Conservation (phyloP, 92 coral and sea anemone genomes). For the Palythoa grandis region DNA sequence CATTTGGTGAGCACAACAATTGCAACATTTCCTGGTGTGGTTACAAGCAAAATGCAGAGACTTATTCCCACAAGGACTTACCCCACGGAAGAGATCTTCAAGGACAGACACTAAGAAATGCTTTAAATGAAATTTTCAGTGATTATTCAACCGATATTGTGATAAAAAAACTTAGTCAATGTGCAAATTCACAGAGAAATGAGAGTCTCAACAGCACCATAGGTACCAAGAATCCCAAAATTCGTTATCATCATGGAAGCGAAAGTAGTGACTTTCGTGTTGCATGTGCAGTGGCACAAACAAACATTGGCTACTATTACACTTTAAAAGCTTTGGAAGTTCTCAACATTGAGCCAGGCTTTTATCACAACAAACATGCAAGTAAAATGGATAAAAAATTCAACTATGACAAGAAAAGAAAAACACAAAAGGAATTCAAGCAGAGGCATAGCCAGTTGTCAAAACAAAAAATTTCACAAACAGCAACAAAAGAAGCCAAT, state of each 20-base stretch:
- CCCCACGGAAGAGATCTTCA: constrained; percentile 37
- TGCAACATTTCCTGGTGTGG: constrained; percentile 63
- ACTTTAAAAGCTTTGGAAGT: constrained; percentile 17
- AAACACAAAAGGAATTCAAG: constrained; percentile 23
- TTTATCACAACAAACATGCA: neutral
- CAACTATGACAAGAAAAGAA: constrained; percentile 13
- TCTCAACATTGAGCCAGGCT: constrained; percentile 11
- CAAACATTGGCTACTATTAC: constrained; percentile 54
- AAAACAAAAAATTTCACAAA: constrained; percentile 35
- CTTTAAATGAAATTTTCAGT: constrained; percentile 30
- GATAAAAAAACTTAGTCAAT: constrained; percentile 11
- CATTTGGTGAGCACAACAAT: constrained; percentile 67
- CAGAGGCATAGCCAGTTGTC: constrained; percentile 19
- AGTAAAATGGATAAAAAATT: constrained; percentile 15
- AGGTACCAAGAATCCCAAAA: constrained; percentile 56
- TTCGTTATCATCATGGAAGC: constrained; percentile 51
- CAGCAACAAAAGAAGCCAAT: constrained; percentile 47
- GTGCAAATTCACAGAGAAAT: constrained; percentile 26
- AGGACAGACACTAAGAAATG: constrained; percentile 26
- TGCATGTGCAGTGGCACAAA: constrained; percentile 59
- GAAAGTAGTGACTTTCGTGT: constrained; percentile 62
- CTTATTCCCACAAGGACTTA: constrained; percentile 32
- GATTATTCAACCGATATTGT: constrained; percentile 60
- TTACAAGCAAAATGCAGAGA: neutral
- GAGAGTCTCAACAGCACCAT: constrained; percentile 39